Evolutionary conservation across 2,113 vertebrate species (phyloP).

Genomic region (Sebastes schlegelii): DNA sequence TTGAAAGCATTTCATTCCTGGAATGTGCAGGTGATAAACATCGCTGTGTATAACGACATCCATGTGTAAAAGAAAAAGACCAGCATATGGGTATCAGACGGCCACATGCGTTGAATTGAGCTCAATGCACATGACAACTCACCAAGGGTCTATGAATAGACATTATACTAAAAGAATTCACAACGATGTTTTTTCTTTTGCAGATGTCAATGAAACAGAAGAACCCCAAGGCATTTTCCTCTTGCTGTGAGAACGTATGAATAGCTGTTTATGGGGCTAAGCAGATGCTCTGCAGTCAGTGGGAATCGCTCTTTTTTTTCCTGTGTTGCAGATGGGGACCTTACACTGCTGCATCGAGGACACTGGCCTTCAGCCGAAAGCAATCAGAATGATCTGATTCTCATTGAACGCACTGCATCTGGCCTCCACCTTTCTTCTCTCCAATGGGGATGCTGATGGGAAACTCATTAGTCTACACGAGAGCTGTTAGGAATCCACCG

Average conservation of each 20-base stretch:
- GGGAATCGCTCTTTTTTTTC: constrained; percentile 18
- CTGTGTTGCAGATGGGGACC: constrained; percentile 51
- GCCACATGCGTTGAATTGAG: neutral
- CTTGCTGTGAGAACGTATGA: constrained; percentile 16
- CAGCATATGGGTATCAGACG: neutral
- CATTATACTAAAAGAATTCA: constrained; percentile 11
- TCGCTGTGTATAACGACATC: neutral
- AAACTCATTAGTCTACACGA: constrained; percentile 46
- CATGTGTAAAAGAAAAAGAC: neutral
- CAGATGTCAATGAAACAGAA: constrained; percentile 30
- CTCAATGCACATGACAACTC: neutral
- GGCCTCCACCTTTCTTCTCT: constrained; percentile 2
- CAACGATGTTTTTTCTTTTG: constrained; percentile 8
- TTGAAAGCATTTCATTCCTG: constrained; percentile 18
- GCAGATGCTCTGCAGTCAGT: constrained; percentile 59
- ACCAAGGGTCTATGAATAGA: constrained; percentile 13
- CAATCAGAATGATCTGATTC: constrained; percentile 8
- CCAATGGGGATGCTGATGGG: constrained; percentile 13
- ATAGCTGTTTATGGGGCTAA: constrained; percentile 51
- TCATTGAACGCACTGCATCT: constrained; percentile 14
- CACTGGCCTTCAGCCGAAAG: neutral
- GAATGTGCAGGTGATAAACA: constrained; percentile 19
- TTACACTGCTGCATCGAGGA: constrained; percentile 7
- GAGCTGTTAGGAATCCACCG: constrained; percentile 31
- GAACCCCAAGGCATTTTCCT: constrained; percentile 29